Percentiles rank a stretch among this genome's conserved stretches.
phyloP scores from a whole-genome alignment of 2,797 vertebrate genomes.

The Pithecia hirsuta region DNA sequence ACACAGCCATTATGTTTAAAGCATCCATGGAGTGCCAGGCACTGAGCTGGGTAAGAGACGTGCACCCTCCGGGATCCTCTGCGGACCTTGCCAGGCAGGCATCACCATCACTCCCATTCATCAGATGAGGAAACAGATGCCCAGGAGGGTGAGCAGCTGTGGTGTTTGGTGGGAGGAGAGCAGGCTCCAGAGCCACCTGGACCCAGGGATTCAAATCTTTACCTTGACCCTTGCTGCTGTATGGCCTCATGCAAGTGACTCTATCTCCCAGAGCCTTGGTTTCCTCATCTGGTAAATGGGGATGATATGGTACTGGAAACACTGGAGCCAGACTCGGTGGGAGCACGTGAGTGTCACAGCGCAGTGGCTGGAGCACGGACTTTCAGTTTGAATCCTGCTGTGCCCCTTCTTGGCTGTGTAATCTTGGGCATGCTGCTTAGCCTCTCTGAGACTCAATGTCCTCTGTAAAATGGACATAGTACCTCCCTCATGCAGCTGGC shows the following conservation, averaged over 20 bases:
- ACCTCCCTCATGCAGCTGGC: background rate
- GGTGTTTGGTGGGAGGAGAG: rapidly evolving
- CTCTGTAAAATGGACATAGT: background rate
- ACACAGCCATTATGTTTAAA: background rate
- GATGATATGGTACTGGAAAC: background rate
- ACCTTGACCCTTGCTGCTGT: background rate
- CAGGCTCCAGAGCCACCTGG: background rate
- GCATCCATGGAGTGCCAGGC: background rate
- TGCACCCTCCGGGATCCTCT: background rate
- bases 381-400: background rate
- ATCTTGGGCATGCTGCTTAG: background rate
- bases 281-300: background rate
- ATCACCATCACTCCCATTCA: background rate
- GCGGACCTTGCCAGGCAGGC: background rate
- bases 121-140: background rate
- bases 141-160: background rate
- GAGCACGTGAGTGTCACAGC: background rate
- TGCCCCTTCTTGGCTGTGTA: background rate
- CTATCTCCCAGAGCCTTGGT: background rate
- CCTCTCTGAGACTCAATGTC: background rate
- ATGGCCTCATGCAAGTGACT: background rate
- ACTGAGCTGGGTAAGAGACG: background rate
- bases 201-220: background rate
- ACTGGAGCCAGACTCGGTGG: background rate
- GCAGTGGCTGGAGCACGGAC: background rate